Base-by-base conservation (phyloP, 2,888 invertebrate species). In the Endotricha flammealis region DNA sequence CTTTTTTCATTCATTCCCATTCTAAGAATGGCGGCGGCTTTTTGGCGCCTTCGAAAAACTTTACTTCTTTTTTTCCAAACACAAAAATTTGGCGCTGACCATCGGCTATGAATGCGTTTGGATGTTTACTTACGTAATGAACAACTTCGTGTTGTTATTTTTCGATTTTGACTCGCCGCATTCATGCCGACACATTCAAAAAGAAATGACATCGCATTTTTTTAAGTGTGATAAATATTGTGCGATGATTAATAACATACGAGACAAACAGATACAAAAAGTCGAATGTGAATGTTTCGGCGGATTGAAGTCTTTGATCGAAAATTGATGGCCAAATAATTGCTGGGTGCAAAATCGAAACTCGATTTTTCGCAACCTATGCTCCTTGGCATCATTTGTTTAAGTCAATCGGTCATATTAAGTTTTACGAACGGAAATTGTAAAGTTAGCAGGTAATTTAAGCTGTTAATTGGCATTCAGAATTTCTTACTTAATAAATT, bases 11-110 rank as follows among this genome's bases (percentile, higher is more conserved):
- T 75, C 68, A 78, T 69, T 67, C 68, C 47, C 50, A 57, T 83
- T 83, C 83, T 65, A 51, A 76, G 83, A 83, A 83, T 50, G 52
- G 54, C 70, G 74, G 69, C 80, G 74, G 75, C 71, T 65, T 75
- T 80, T 80, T 76, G 83, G 82, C 83, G 83, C 83, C 81, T 74
- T 65, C 58, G 57, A 65, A 64, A 68, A 63, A 61, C 57, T 44
- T 53, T 46, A 46, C 41, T 47, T 53, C 57, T 69, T 67, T 64
- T 62, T 55, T 52, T 58, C 46, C 36, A 23, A 36, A 41, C 27
- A 39, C 53, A 61, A 64, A 66, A 64, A 57, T 59, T 63, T 66
- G 61, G 62, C 71, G 65, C 22, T 25, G 14, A 33, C 12, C 23
- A 30, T 34, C 23, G 16, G 24, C 25, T 30, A 22, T 30, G 39